These are phyloP conservation scores for Unio pictorum DNA, from an alignment of 2,888 invertebrate genomes.

Conservation along the genomic window DNA sequence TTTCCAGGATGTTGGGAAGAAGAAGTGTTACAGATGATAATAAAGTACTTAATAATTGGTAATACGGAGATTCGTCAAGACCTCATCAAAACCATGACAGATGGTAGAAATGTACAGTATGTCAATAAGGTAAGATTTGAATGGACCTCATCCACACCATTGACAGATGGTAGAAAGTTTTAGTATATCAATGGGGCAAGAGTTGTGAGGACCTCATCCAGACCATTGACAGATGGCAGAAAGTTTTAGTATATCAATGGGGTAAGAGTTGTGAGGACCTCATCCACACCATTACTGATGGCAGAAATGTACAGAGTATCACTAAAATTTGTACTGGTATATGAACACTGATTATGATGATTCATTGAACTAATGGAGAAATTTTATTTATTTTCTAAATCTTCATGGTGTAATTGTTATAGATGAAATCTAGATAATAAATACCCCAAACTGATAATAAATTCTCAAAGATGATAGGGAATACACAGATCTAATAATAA, in stretches of 20 bases:
- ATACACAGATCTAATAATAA: too few species aligned
- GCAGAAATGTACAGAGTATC: constrained; percentile 65
- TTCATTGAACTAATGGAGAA: background rate
- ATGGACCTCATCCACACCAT: constrained; percentile 50
- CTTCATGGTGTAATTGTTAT: too few species aligned
- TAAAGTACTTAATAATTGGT: constrained; percentile 63
- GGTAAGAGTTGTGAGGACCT: constrained; percentile 55
- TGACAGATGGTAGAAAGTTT: constrained; percentile 58
- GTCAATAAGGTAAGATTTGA: constrained; percentile 63
- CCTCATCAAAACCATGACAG: constrained; percentile 59
- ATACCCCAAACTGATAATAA: too few species aligned
- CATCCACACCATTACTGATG: constrained; percentile 55
- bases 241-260: constrained; percentile 68
- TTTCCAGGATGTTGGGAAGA: constrained; percentile 68
- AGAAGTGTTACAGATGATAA: constrained; percentile 55
- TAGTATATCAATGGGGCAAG: constrained; percentile 64
- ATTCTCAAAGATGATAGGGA: too few species aligned
- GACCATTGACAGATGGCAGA: constrained; percentile 61
- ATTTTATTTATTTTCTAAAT: background rate
- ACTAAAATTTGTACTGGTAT: constrained; percentile 40
- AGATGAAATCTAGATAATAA: too few species aligned
- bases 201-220: constrained; percentile 61
- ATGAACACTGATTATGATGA: background rate
- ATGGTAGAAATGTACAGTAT: constrained; percentile 66
- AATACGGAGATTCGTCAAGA: constrained; percentile 62